Base-by-base conservation (phyloP, 1,140 invertebrate species). In the Telenomus remus region DNA sequence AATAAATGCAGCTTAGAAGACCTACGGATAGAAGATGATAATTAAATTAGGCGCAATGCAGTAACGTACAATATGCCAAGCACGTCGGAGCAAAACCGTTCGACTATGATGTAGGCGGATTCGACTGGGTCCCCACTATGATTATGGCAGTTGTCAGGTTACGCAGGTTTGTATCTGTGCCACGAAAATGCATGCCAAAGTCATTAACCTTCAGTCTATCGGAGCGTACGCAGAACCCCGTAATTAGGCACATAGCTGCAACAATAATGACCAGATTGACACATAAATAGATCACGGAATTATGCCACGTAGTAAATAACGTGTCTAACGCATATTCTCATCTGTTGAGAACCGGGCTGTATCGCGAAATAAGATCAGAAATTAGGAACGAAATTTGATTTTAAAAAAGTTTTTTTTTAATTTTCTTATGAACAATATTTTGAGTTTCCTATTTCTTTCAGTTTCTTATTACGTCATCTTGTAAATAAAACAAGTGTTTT, bases 241-340 rank as follows among this genome's bases (percentile, higher is more conserved):
- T 73, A 75, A 73, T 63, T 71, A 66, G 71, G 61, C 59, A 53
- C 74, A 77, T 76, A 76, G 76, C 74, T 80, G 76, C 76, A 81
- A 81, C 75, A 77, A 80, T 81, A 83, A 82, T 80, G 76, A 68
- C 54, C 56, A 76, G 81, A 82, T 82, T 83, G 81, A 82, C 81
- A 79, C 81, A 79, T 83, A 84, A 84, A 84, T 84, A 79, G 79
- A 82, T 79, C 74, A 73, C 68, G 60, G 75, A 84, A 84, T 82
- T 82, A 81, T 82, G 75, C 77, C 69, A 80, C 64, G 60, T 78
- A 71, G 72, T 82, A 82, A 83, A 84, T 81, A 83, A 82, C 61
- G 48, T 69, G 57, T 59, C 63, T 66, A 63, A 43, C 35, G 34
- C 43, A 59, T 54, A 71, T 61, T 71, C 61, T 39, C 64, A 46